Base-by-base conservation (phyloP, 2,113 vertebrate species). In the Planiliza haematocheilus region DNA sequence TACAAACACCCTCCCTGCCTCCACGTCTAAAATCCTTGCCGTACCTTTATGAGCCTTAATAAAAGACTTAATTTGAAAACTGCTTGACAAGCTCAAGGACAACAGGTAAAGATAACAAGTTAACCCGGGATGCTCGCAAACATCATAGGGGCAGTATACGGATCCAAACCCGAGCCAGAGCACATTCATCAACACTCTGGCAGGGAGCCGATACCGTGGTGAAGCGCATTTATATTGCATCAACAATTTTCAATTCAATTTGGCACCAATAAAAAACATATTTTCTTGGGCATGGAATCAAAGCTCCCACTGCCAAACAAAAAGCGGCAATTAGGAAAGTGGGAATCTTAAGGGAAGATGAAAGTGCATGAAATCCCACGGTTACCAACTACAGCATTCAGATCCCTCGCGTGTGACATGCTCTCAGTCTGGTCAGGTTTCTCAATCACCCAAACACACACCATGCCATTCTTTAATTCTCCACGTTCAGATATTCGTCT, bases 221-320 rank as follows among this genome's bases (percentile, higher is more conserved):
- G 69, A 83, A 68, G 74, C 68, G 24, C 74, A 84, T 88, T 84
- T 85, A 88, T 85, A 80, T 84, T 87, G 69, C 87, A 89, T 88
- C 82, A 82, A 87, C 82, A 87, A 78, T 72, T 85, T 89, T 89
- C 70, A 85, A 85, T 87, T 89, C 75, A 88, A 89, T 89, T 88
- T 89, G 86, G 84, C 83, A 62, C 59, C 60, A 76, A 83, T 87
- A 85, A 87, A 83, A 84, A 83, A 86, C 70, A 85, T 77, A 88
- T 90, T 90, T 91, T 85, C 74, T 79, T 80, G 74, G 88, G 85
- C 88, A 77, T 21, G 50, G 52, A 79, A 83, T 85, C 82, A 86
- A 87, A 84, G 48, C 21, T 41, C 24, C 70, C n/a, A 50, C 71
- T 71, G 60, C 70, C 83, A 87, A 85, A 83, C 81, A 85, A 87